Percentiles rank a stretch among this genome's conserved stretches.
These are phyloP conservation scores for Stegostoma tigrinum DNA, from an alignment of 2,113 vertebrate species.

Conservation along the genomic window DNA sequence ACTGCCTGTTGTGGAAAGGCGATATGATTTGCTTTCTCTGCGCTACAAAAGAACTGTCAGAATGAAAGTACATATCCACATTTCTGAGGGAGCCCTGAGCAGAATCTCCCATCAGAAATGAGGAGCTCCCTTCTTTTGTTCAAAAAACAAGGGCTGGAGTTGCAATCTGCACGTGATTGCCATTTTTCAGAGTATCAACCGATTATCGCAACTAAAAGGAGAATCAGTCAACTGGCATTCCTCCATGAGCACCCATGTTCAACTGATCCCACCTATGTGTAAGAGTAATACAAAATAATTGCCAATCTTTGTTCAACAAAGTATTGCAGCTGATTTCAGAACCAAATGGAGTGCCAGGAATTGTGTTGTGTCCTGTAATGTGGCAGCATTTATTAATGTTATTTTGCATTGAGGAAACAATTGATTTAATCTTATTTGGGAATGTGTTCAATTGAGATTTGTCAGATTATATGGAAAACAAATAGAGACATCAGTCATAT, in stretches of 20 bases:
- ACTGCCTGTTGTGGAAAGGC: no score
- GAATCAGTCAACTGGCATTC: neutral
- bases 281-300: neutral
- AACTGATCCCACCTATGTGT: no score
- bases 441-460: neutral
- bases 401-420: no score
- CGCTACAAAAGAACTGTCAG: no score
- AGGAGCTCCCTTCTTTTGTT: no score
- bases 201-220: neutral
- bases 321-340: neutral
- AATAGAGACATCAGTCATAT: neutral
- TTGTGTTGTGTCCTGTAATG: neutral
- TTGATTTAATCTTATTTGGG: slow-evolving; percentile 6
- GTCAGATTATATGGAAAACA: slow-evolving; percentile 20
- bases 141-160: no score
- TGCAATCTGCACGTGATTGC: no score
- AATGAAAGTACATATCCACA: no score
- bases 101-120: no score
- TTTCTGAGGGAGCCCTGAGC: no score
- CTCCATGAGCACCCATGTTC: neutral
- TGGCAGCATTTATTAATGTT: neutral
- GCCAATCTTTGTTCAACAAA: neutral
- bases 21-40: no score
- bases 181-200: no score
- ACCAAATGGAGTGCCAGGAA: neutral